A percentile compares a stretch with the other conserved stretches of the same genome.
Evolutionary conservation across 2,797 vertebrate species (phyloP).

Genomic region (Phataginus tricuspis): DNA sequence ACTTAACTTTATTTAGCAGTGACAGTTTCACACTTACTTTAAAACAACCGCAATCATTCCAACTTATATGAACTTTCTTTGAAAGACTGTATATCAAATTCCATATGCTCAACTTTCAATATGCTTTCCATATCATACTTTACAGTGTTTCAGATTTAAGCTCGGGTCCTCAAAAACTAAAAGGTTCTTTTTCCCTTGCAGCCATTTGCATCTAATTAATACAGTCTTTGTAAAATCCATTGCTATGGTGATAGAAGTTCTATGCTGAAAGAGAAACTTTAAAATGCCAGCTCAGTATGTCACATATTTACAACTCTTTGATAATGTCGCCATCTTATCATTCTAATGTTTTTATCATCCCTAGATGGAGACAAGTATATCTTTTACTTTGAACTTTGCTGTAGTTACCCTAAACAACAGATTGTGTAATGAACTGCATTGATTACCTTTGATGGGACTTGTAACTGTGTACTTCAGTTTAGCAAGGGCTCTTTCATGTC

Average conservation of each 20-base stretch:
- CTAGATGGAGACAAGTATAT: conserved; percentile 56
- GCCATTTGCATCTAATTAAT: conserved; percentile 79
- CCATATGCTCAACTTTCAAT: background rate
- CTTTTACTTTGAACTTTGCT: conserved; percentile 73
- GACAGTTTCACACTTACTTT: background rate
- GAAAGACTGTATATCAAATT: background rate
- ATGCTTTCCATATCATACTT: background rate
- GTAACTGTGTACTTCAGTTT: conserved; percentile 51
- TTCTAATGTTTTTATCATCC: conserved; percentile 71
- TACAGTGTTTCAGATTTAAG: conserved; percentile 49
- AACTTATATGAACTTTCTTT: conserved; percentile 55
- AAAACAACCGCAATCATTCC: background rate
- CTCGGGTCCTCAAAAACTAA: conserved; percentile 53
- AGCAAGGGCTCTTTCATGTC: conserved; percentile 45
- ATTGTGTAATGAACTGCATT: conserved; percentile 69
- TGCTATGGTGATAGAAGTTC: conserved; percentile 69
- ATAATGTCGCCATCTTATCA: conserved; percentile 66
- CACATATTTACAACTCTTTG: conserved; percentile 73
- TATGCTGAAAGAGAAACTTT: conserved; percentile 65
- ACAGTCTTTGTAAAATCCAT: conserved; percentile 66
- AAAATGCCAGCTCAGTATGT: conserved; percentile 62
- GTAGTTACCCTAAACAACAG: conserved; percentile 60
- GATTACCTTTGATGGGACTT: conserved; percentile 72
- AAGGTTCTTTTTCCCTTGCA: conserved; percentile 73
- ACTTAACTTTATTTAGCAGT: background rate